A percentile compares a stretch with the other conserved stretches of the same genome.
Evolutionary conservation across 2,888 invertebrate species (phyloP).

Genomic region (Steinernema scapterisci): DNA sequence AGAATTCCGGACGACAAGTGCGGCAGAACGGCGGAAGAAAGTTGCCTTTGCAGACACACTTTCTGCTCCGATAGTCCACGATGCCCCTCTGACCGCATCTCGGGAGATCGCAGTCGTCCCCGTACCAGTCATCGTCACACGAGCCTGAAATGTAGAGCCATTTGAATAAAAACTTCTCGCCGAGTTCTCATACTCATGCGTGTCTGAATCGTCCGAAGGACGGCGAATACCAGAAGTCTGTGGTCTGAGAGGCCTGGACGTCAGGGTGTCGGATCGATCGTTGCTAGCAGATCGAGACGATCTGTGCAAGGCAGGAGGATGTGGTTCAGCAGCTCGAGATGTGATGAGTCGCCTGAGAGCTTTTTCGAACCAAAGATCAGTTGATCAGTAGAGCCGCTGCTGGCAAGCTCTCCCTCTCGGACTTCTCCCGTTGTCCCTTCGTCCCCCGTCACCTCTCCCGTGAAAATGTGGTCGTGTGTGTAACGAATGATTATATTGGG

Average conservation of each 20-base stretch:
- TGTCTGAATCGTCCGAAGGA: neutral
- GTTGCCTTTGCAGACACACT: conserved; percentile 22
- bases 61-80: neutral
- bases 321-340: neutral
- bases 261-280: conserved; percentile 3
- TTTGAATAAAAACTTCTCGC: neutral
- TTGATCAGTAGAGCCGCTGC: neutral
- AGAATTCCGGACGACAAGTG: conserved; percentile 1
- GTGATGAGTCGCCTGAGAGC: conserved; percentile 13
- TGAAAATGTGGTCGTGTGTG: neutral
- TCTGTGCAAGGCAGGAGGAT: neutral
- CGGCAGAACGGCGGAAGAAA: conserved; percentile 24
- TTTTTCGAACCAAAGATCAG: conserved; percentile 17
- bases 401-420: too few relatives aligned
- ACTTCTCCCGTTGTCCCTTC: too few relatives aligned
- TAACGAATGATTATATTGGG: neutral
- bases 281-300: neutral
- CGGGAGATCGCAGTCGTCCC: conserved; percentile 7
- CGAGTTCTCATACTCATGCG: conserved; percentile 3
- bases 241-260: neutral
- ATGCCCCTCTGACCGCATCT: conserved; percentile 8
- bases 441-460: neutral
- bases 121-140: conserved; percentile 22
- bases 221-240: neutral
- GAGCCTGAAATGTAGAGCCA: conserved; percentile 5